Conservation (phyloP, 2,888 invertebrate genomes). For the Cephalotes varians region DNA sequence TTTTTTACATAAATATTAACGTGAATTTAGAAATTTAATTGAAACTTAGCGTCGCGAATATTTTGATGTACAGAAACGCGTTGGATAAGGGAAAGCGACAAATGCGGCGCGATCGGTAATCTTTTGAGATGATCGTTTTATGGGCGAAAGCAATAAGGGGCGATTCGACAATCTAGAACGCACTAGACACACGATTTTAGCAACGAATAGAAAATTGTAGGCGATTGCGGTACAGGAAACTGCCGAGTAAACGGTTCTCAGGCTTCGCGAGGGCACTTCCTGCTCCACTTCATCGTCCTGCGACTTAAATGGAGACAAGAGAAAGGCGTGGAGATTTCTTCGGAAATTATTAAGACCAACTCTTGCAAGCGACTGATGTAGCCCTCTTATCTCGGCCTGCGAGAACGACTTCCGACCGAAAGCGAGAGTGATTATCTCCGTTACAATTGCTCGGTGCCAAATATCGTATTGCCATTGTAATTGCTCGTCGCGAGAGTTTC, state of each 20-base stretch:
- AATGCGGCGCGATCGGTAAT: not conserved
- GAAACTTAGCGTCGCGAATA: not conserved
- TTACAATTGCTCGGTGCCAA: conserved; percentile 26
- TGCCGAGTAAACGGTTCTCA: conserved; percentile 70
- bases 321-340: conserved; percentile 74
- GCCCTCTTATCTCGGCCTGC: conserved; percentile 43
- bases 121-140: conserved; percentile 7
- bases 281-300: conserved; percentile 71
- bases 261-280: conserved; percentile 66
- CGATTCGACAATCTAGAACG: conserved; percentile 22
- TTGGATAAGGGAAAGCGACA: not conserved
- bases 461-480: not conserved
- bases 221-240: conserved; percentile 65
- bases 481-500: conserved; percentile 11
- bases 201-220: conserved; percentile 64
- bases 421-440: conserved; percentile 45
- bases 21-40: not conserved
- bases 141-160: conserved; percentile 13
- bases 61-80: not conserved
- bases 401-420: conserved; percentile 54
- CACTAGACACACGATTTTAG: conserved; percentile 49
- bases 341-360: conserved; percentile 70
- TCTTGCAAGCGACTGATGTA: conserved; percentile 44
- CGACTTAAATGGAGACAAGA: conserved; percentile 70
- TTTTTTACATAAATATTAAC: not conserved